Evolutionary conservation across 2,888 invertebrate genomes (phyloP), one percentile per base, ranked within the genome.

Genomic region (Nomada flava): DNA sequence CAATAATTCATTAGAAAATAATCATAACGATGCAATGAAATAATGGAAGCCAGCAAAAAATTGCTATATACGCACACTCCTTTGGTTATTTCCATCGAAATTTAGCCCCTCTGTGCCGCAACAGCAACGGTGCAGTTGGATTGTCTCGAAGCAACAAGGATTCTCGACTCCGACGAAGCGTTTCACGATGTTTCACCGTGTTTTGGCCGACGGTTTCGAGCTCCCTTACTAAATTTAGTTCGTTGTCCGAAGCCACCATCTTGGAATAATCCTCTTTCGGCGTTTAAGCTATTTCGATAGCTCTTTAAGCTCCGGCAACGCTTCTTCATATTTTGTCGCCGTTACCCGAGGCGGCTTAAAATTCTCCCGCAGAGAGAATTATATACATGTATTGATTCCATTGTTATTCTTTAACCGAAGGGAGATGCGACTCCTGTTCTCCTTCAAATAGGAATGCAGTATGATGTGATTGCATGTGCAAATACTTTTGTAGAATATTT

Each of bases 231-330:
- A 91, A 91, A 91, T 91, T 89, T 92, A 92, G 91, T 86, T 79
- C 88, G 88, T 89, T 88, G 88, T 87, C 86, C 85, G 86, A 80
- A 69, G 77, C 79, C 76, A 87, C 87, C 88, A 90, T 89, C 89
- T 89, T 89, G 91, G 89, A 92, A 91, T 91, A 91, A 92, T 92
- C 89, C 87, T 87, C 89, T 90, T 90, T 90, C 90, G 87, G 85
- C 86, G 88, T 91, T 89, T 86, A 86, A 82, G 86, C 82, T 89
- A 89, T 89, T 88, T 86, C 84, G 83, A 87, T 88, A 85, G 86
- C 86, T 84, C 85, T 87, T 88, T 88, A 89, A 89, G 83, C 86
- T 75, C 79, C 63, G 64, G 60, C 81, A 72, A 71, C 82, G 64
- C 81, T 76, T 50, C 74, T 84, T 82, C 82, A 63, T 79, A 76